Conservation (phyloP, 1,140 invertebrate genomes). For the Wiebesia pumilae region DNA sequence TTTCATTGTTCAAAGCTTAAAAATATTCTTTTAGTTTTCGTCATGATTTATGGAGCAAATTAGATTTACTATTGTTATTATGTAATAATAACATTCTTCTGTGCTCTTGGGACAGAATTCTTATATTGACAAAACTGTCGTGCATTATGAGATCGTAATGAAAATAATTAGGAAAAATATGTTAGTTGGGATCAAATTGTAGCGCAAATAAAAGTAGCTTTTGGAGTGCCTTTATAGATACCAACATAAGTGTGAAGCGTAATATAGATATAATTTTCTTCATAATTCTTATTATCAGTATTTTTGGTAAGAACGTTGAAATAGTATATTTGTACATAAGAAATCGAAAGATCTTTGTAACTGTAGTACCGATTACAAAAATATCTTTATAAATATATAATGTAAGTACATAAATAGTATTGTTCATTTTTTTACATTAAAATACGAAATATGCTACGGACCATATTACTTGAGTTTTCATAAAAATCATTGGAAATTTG, state of each 20-base stretch:
- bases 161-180: neutral
- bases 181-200: slow-evolving; percentile 17
- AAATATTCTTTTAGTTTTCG: neutral
- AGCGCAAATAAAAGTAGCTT: slow-evolving; percentile 24
- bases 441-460: neutral
- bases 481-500: neutral
- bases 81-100: neutral
- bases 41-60: no score
- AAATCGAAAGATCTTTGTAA: slow-evolving; percentile 7
- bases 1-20: neutral
- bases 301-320: slow-evolving; percentile 19
- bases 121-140: neutral
- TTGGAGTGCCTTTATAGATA: slow-evolving; percentile 40
- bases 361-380: neutral
- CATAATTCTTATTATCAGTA: slow-evolving; percentile 31
- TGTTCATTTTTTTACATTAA: neutral
- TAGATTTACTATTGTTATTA: no score
- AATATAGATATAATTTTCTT: neutral
- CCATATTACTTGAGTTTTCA: neutral
- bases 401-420: neutral
- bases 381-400: neutral
- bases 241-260: slow-evolving; percentile 7
- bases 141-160: neutral
- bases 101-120: neutral
- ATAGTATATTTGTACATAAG: neutral